Evolutionary conservation across 2,888 invertebrate genomes (phyloP).

Genomic region (Temnothorax ravouxi): DNA sequence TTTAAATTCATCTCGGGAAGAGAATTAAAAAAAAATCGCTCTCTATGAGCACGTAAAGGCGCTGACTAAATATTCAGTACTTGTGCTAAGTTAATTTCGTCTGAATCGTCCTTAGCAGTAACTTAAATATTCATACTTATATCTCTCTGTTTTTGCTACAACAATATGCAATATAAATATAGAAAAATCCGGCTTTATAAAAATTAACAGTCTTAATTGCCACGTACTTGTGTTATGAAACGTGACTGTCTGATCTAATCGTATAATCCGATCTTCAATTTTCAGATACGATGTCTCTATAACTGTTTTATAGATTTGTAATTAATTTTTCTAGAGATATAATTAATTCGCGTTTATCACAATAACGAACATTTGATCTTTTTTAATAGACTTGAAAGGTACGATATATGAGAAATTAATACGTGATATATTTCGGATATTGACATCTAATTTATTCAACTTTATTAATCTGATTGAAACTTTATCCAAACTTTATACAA

Average conservation of each 20-base stretch:
- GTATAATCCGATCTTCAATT: not conserved
- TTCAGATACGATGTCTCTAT: not conserved
- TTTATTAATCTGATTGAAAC: constrained; percentile 30
- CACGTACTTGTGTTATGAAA: not conserved
- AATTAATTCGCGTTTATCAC: not conserved
- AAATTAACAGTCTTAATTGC: constrained; percentile 21
- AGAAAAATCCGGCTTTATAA: not conserved
- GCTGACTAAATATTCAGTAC: constrained; percentile 69
- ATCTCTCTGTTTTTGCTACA: constrained; percentile 50
- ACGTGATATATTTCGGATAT: constrained; percentile 13
- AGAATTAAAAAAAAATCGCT: constrained; percentile 50
- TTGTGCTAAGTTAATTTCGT: constrained; percentile 66
- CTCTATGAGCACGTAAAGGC: not conserved
- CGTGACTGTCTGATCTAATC: not conserved
- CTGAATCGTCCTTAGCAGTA: constrained; percentile 54
- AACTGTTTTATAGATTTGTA: not conserved
- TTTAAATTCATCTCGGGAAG: constrained; percentile 41
- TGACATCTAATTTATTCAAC: constrained; percentile 7
- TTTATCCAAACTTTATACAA: too few species aligned
- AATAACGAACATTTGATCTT: constrained; percentile 1
- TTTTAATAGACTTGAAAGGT: not conserved
- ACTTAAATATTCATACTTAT: constrained; percentile 63
- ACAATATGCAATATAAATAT: not conserved
- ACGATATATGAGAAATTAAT: not conserved
- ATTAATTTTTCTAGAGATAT: not conserved